A percentile compares a stretch with the other conserved stretches of the same genome.
phyloP scores from a whole-genome alignment of 2,888 invertebrate genomes.

The Acronicta leporina region DNA sequence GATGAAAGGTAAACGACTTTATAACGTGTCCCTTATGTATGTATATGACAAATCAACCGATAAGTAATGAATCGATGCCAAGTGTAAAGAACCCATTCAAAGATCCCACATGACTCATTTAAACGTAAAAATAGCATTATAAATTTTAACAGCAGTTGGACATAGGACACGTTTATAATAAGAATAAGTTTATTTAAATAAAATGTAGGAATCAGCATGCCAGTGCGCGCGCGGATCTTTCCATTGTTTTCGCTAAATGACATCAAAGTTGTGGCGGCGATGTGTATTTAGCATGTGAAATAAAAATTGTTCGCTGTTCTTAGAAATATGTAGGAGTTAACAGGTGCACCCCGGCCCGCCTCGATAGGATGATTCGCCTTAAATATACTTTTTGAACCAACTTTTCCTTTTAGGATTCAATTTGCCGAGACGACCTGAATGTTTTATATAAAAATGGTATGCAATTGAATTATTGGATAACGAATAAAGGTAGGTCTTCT shows the following conservation, averaged over 20 bases:
- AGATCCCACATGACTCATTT: constrained; percentile 83
- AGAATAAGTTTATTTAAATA: constrained; percentile 87
- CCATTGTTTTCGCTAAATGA: constrained; percentile 89
- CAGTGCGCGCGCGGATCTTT: constrained; percentile 75
- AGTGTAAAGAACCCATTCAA: constrained; percentile 76
- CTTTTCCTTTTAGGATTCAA: constrained; percentile 38
- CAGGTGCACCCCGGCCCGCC: constrained; percentile 63
- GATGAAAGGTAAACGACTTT: constrained; percentile 74
- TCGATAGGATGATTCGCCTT: constrained; percentile 35
- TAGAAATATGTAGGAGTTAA: constrained; percentile 71
- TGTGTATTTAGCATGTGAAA: constrained; percentile 83
- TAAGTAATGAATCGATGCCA: constrained; percentile 69
- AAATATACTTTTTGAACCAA: constrained; percentile 30
- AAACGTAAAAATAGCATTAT: constrained; percentile 84
- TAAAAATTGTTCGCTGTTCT: constrained; percentile 77
- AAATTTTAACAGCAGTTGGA: constrained; percentile 82
- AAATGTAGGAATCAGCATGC: constrained; percentile 83
- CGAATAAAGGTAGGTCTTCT: constrained; percentile 60
- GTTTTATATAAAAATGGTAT: constrained; percentile 23
- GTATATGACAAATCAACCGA: constrained; percentile 56
- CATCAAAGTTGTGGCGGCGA: constrained; percentile 86
- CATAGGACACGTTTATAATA: constrained; percentile 81
- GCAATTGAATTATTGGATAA: constrained; percentile 42
- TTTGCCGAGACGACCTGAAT: constrained; percentile 12
- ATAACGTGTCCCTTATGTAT: constrained; percentile 64